phyloP scores from a whole-genome alignment of 2,797 vertebrate genomes.

The Toxotes lorentzi region DNA sequence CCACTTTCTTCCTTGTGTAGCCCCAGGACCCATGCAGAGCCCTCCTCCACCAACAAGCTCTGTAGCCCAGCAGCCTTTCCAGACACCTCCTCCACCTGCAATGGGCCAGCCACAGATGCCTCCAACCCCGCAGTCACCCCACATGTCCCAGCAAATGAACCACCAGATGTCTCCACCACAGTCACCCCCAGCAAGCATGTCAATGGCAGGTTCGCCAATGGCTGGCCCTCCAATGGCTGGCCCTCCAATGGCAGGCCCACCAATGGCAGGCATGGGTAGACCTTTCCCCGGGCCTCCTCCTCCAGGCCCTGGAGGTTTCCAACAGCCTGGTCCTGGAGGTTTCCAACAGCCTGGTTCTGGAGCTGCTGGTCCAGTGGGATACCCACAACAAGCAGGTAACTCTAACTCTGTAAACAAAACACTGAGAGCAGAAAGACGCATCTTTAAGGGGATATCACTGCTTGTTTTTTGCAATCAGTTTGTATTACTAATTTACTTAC shows the following conservation, averaged over 20 bases:
- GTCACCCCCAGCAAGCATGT: conserved; percentile 57
- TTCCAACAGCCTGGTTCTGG: conserved; percentile 85
- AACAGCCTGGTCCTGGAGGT: conserved; percentile 81
- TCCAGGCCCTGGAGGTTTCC: conserved; percentile 82
- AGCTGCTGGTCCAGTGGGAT: conserved; percentile 76
- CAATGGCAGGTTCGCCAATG: conserved; percentile 78
- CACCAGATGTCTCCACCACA: conserved; percentile 79
- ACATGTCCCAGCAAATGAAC: conserved; percentile 72
- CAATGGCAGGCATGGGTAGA: conserved; percentile 79
- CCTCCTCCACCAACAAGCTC: conserved; percentile 74
- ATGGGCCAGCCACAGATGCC: conserved; percentile 79
- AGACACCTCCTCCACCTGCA: conserved; percentile 68
- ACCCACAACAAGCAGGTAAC: conserved; percentile 83
- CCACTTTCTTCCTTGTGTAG: conserved; percentile 64
- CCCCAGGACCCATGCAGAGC: conserved; percentile 74
- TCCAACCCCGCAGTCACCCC: conserved; percentile 81
- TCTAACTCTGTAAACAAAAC: neutral
- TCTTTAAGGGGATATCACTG: neutral
- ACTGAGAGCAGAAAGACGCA: neutral
- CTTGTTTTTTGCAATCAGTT: neutral
- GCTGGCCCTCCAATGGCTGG: conserved; percentile 62
- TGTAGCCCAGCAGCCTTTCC: conserved; percentile 77
- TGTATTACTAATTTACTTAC: neutral
- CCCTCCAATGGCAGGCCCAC: conserved; percentile 74
- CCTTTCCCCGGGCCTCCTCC: conserved; percentile 82